A percentile compares a stretch with the other conserved stretches of the same genome.
These are phyloP conservation scores for Gymnobelideus leadbeateri DNA, from an alignment of 2,113 vertebrate species.

Conservation along the genomic window DNA sequence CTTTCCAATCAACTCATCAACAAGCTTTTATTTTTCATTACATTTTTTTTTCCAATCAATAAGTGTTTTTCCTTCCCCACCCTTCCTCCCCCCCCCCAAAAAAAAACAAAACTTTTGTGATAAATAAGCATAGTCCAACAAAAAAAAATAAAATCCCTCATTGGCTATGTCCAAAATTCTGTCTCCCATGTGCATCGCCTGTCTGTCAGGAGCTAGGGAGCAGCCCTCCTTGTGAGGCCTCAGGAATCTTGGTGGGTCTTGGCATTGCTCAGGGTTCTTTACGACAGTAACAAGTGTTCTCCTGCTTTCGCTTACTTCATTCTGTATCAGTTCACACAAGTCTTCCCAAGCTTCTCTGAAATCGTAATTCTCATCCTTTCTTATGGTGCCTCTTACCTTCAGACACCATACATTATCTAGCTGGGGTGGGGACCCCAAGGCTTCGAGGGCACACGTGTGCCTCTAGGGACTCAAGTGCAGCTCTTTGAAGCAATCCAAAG, in stretches of 20 bases:
- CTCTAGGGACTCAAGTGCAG: too few relatives aligned
- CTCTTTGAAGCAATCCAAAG: too few relatives aligned
- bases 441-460: too few relatives aligned
- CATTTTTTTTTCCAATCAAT: not conserved
- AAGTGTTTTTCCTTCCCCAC: not conserved
- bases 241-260: not conserved
- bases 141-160: not conserved
- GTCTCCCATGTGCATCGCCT: not conserved
- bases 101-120: not conserved
- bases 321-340: not conserved
- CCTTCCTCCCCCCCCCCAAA: accelerated
- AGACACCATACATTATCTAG: too few relatives aligned
- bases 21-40: not conserved
- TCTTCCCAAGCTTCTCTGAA: not conserved
- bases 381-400: too few relatives aligned
- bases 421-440: too few relatives aligned
- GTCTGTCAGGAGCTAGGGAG: not conserved
- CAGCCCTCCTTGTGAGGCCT: not conserved
- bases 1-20: not conserved
- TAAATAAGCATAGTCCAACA: not conserved
- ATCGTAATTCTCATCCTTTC: not conserved
- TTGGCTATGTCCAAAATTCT: not conserved
- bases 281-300: not conserved
- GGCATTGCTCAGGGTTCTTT: not conserved
- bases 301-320: not conserved